Evolutionary conservation across 2,797 vertebrate species (phyloP).

Genomic region (Rhinogobio ventralis): DNA sequence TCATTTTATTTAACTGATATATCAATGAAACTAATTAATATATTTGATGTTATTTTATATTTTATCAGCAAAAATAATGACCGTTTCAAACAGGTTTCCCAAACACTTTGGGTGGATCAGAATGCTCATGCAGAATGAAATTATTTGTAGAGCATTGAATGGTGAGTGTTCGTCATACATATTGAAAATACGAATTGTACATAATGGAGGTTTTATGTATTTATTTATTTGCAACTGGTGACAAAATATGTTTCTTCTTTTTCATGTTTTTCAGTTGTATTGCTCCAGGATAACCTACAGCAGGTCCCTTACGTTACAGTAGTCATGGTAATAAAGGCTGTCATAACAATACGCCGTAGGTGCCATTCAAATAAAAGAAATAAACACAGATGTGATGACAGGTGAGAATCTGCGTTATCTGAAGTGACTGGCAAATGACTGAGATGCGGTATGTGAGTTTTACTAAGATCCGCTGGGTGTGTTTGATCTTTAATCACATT

Average conservation of each 20-base stretch:
- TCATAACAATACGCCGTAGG: constrained; percentile 28
- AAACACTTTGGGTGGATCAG: neutral
- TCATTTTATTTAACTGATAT: neutral
- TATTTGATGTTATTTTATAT: neutral
- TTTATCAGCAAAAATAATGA: constrained; percentile 3
- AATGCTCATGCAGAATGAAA: neutral
- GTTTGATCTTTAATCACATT: constrained; percentile 55
- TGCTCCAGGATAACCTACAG: constrained; percentile 44
- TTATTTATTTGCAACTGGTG: constrained; percentile 30
- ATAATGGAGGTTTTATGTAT: constrained; percentile 18
- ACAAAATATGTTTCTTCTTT: neutral
- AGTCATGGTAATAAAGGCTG: constrained; percentile 31
- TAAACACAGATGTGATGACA: constrained; percentile 47
- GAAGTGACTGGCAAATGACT: constrained; percentile 26
- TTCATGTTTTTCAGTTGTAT: constrained; percentile 9
- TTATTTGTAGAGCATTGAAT: neutral
- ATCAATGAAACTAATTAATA: neutral
- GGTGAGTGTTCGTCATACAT: neutral
- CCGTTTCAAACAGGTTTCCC: neutral
- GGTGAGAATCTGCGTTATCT: neutral
- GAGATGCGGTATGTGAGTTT: constrained; percentile 21
- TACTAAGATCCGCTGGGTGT: constrained; percentile 36
- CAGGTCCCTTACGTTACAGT: constrained; percentile 43
- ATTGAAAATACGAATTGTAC: neutral
- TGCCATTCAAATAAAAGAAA: constrained; percentile 46